These are phyloP conservation scores for Punctoribates punctum DNA, from an alignment of 2,888 invertebrate species.

Conservation along the genomic window DNA sequence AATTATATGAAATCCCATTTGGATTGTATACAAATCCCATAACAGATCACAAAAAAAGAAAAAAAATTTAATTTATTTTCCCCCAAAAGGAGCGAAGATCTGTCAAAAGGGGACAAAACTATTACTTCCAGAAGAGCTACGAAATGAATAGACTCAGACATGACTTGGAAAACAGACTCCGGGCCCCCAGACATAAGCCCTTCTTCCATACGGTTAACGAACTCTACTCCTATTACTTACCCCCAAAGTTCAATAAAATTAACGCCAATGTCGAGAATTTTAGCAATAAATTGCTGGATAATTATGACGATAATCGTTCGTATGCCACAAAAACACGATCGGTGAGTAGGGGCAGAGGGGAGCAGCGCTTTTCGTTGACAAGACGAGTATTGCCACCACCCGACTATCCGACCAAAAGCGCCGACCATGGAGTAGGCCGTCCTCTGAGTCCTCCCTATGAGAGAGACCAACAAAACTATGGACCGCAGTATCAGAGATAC, in stretches of 20 bases:
- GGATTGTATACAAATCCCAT: too few species aligned
- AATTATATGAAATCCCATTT: too few species aligned
- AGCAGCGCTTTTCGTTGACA: not conserved
- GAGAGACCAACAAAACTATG: too few species aligned
- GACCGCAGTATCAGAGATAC: too few species aligned
- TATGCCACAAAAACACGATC: not conserved
- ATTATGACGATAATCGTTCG: too few species aligned
- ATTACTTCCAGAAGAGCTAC: slow-evolving; percentile 38
- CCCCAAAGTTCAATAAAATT: not conserved
- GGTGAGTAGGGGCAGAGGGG: not conserved
- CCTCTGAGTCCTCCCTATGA: too few species aligned
- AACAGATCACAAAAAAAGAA: too few species aligned
- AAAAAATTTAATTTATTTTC: too few species aligned
- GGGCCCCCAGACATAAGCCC: slow-evolving; percentile 16
- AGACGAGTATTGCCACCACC: not conserved
- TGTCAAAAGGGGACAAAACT: slow-evolving; percentile 38
- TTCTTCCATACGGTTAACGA: slow-evolving; percentile 36
- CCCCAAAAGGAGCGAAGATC: not conserved
- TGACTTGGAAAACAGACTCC: not conserved
- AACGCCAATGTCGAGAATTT: slow-evolving; percentile 29
- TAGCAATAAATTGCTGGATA: not conserved
- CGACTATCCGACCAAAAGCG: too few species aligned
- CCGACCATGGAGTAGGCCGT: too few species aligned
- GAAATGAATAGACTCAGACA: slow-evolving; percentile 38
- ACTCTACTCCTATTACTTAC: slow-evolving; percentile 23